Evolutionary conservation across 2,888 invertebrate species (phyloP).

Genomic region (Nipponacmea schrenckii): DNA sequence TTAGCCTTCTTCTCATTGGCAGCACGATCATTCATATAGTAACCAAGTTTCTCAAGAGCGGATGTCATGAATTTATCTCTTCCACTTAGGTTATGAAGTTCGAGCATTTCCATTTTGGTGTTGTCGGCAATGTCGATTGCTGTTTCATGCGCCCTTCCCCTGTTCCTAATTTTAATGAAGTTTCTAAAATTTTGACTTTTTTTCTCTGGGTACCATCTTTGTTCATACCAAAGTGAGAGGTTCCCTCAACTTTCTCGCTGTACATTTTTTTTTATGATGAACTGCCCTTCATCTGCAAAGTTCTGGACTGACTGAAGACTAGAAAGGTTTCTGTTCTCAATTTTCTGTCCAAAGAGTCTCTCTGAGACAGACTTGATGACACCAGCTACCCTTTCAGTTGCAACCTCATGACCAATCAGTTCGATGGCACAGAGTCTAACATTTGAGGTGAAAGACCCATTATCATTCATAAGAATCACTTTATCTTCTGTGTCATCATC

Average conservation of each 20-base stretch:
- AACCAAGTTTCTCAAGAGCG: conserved; percentile 11
- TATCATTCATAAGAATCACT: no score
- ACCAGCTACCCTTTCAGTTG: background rate
- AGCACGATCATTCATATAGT: conserved; percentile 7
- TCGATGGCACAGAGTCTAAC: background rate
- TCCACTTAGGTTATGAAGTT: conserved; percentile 8
- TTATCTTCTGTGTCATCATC: no score
- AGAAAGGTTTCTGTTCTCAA: background rate
- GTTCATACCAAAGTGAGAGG: background rate
- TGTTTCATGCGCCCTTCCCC: conserved; percentile 28
- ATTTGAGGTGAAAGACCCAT: background rate
- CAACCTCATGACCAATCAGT: background rate
- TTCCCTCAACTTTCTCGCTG: background rate
- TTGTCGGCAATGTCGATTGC: conserved; percentile 20
- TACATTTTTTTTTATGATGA: conserved; percentile 24
- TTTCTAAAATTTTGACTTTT: conserved; percentile 32
- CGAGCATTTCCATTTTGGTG: conserved; percentile 21
- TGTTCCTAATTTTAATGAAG: conserved; percentile 24
- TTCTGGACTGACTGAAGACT: background rate
- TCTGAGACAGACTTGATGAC: background rate
- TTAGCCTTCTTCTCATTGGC: conserved; percentile 11
- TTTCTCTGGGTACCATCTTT: conserved; percentile 25
- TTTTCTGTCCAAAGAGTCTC: background rate
- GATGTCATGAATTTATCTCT: background rate
- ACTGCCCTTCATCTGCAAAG: conserved; percentile 13